Evolutionary conservation across 1,140 invertebrate species (phyloP).

Genomic region (Sycobia sp.): DNA sequence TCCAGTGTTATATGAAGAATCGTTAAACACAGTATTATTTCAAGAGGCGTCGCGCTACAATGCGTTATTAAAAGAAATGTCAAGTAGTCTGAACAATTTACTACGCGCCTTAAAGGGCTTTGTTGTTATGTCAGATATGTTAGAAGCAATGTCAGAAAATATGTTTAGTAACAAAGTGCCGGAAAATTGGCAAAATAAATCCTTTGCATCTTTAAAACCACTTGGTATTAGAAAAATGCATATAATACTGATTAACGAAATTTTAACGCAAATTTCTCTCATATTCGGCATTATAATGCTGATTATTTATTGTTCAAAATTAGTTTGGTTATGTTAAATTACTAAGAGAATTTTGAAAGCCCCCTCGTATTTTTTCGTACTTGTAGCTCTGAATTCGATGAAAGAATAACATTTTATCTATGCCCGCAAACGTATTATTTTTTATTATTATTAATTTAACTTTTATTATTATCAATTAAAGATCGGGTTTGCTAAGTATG

Average conservation of each 20-base stretch:
- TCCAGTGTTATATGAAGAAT: conserved; percentile 80
- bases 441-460: too few relatives aligned
- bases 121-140: conserved; percentile 76
- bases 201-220: conserved; percentile 83
- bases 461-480: too few relatives aligned
- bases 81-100: conserved; percentile 69
- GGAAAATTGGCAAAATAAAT: conserved; percentile 71
- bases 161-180: conserved; percentile 74
- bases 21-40: conserved; percentile 80
- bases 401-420: too few relatives aligned
- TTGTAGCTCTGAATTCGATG: too few relatives aligned
- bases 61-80: conserved; percentile 68
- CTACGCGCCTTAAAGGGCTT: conserved; percentile 77
- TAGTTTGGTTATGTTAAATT: too few relatives aligned
- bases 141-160: conserved; percentile 71
- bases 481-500: too few relatives aligned
- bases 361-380: too few relatives aligned
- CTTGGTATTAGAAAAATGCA: conserved; percentile 63
- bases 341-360: too few relatives aligned
- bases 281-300: too few relatives aligned
- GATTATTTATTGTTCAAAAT: too few relatives aligned
- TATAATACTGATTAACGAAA: background rate
- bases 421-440: too few relatives aligned
- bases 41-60: conserved; percentile 84
- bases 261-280: too few relatives aligned